These are phyloP conservation scores for Sinella curviseta DNA, from an alignment of 1,140 invertebrate species.

Conservation along the genomic window DNA sequence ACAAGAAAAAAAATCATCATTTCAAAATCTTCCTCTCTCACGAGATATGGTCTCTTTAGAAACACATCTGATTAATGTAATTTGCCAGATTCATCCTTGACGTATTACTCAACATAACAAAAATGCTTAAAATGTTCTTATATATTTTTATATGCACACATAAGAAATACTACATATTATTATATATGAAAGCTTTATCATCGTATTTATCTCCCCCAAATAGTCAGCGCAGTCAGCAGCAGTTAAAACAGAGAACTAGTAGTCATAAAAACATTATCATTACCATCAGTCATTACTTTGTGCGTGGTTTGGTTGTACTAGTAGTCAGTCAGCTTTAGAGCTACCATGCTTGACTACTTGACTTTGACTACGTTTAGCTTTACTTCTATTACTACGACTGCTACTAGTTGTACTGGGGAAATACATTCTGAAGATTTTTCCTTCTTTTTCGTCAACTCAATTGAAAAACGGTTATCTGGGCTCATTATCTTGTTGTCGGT, in stretches of 20 bases:
- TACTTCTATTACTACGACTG: no score
- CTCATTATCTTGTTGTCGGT: constrained; percentile 24
- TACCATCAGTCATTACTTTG: not conserved
- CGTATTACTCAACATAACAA: not conserved
- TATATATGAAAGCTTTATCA: not conserved
- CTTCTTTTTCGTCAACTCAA: no score
- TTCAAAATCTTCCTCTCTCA: not conserved
- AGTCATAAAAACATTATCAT: not conserved
- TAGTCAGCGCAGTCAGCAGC: not conserved
- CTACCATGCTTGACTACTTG: not conserved
- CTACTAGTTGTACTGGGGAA: no score
- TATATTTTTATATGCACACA: no score
- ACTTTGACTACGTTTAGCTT: not conserved
- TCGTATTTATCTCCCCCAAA: not conserved
- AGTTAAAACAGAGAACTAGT: not conserved
- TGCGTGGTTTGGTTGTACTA: not conserved
- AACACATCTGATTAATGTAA: constrained; percentile 23
- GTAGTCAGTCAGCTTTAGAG: not conserved
- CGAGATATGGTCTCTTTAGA: not conserved
- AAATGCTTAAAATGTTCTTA: not conserved
- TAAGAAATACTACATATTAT: no score
- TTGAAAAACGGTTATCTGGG: constrained; percentile 3
- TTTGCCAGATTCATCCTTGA: constrained; percentile 18
- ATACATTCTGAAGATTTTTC: no score
- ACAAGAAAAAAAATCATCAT: not conserved